Percentiles rank a stretch among this genome's conserved stretches.
Conservation (phyloP, 2,888 invertebrate species). For the Ischnus inquisitorius region DNA sequence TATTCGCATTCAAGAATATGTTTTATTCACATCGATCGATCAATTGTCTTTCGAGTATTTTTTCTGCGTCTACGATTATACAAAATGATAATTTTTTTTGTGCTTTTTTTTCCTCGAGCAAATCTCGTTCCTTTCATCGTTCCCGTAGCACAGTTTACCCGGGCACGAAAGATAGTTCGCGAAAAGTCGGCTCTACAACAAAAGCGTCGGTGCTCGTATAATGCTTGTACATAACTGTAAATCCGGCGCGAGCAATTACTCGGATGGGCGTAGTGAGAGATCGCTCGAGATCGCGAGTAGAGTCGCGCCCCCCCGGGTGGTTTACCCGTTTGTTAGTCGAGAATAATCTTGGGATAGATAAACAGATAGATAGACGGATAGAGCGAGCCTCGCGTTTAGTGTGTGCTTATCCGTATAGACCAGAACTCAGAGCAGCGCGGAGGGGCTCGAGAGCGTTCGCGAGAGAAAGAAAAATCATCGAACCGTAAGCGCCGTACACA, state of each 20-base stretch:
- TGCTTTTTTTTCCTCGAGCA: conserved; percentile 11
- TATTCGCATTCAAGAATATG: too few species aligned
- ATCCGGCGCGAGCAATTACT: conserved; percentile 50
- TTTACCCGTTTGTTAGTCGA: conserved; percentile 18
- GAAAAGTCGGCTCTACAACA: conserved; percentile 10
- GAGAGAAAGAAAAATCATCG: not conserved
- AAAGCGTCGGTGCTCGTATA: not conserved
- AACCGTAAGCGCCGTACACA: conserved; percentile 9
- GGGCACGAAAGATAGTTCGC: not conserved
- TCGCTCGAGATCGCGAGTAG: conserved; percentile 17
- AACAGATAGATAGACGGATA: not conserved
- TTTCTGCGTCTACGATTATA: too few species aligned
- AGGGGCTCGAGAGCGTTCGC: not conserved
- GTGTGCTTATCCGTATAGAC: not conserved
- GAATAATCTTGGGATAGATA: conserved; percentile 22
- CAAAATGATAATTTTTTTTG: not conserved
- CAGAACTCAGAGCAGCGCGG: not conserved
- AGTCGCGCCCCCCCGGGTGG: not conserved
- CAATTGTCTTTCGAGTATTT: too few species aligned
- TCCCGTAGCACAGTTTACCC: conserved; percentile 62
- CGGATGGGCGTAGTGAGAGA: conserved; percentile 10
- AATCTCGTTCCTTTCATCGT: conserved; percentile 62
- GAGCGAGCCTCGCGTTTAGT: not conserved
- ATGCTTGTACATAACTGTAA: conserved; percentile 51
- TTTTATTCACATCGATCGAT: too few species aligned